A percentile compares a stretch with the other conserved stretches of the same genome.
phyloP scores from a whole-genome alignment of 2,797 vertebrate species.

The Hypotaenidia okinawae region DNA sequence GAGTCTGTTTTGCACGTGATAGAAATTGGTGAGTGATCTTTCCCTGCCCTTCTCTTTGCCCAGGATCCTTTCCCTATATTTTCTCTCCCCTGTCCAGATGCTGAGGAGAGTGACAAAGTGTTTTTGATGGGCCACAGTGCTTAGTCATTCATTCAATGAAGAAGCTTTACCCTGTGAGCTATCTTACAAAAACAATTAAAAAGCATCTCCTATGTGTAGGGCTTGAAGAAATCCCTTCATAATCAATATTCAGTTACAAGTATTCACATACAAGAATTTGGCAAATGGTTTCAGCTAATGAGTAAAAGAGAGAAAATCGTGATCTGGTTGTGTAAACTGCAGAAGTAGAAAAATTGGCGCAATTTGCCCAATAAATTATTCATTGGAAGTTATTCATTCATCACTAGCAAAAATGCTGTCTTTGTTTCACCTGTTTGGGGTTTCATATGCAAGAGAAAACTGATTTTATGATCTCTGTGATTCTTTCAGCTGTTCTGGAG shows the following conservation, averaged over 20 bases:
- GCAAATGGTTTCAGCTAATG: slow-evolving; percentile 4
- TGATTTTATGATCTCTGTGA: background rate
- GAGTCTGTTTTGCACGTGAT: no score
- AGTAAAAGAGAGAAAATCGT: slow-evolving; percentile 9
- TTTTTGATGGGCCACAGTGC: background rate
- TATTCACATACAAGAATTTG: background rate
- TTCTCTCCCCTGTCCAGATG: no score
- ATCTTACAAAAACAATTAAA: background rate
- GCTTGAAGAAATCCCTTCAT: background rate
- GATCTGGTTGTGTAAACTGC: background rate
- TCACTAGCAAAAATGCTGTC: background rate
- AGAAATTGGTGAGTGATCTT: no score
- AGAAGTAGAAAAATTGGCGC: background rate
- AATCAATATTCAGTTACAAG: background rate
- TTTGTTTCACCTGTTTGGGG: background rate
- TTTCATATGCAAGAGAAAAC: background rate
- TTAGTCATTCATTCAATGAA: background rate
- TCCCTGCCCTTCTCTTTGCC: no score
- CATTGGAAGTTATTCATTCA: slow-evolving; percentile 12
- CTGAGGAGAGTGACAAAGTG: background rate
- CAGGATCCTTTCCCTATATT: no score
- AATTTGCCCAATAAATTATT: slow-evolving; percentile 52
- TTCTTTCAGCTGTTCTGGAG: background rate
- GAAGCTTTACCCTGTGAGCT: background rate
- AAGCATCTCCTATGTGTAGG: background rate